A percentile compares a stretch with the other conserved stretches of the same genome.
Evolutionary conservation across 2,113 vertebrate genomes (phyloP).

Genomic region (Psephotus haematonotus): DNA sequence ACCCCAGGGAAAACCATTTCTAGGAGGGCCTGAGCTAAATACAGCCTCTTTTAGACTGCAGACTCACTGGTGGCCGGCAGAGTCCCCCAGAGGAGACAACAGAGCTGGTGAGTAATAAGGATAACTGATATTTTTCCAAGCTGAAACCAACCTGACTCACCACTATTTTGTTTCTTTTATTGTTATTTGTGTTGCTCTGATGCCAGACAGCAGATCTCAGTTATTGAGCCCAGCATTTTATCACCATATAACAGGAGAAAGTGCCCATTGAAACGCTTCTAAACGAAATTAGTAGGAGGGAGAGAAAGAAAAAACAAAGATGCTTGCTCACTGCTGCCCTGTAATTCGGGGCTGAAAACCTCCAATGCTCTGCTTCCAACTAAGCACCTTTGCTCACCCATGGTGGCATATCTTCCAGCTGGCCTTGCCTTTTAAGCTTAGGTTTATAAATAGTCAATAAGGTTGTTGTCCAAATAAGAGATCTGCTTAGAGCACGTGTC

Average conservation of each 20-base stretch:
- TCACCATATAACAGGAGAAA: conserved; percentile 38
- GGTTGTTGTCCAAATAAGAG: conserved; percentile 1
- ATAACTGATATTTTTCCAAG: conserved; percentile 28
- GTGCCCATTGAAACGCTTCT: conserved; percentile 16
- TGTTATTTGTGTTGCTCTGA: conserved; percentile 41
- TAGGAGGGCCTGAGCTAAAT: neutral
- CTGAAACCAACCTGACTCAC: conserved; percentile 40
- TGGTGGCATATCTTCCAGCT: neutral
- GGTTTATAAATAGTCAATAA: neutral
- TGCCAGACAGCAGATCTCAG: conserved; percentile 35
- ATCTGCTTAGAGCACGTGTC: neutral
- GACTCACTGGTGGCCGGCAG: neutral
- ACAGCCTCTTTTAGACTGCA: neutral
- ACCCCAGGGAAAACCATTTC: neutral
- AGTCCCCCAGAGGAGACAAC: neutral
- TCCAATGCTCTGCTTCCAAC: neutral
- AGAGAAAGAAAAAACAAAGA: neutral
- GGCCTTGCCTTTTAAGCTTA: neutral
- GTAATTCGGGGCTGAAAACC: neutral
- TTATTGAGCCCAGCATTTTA: conserved; percentile 12
- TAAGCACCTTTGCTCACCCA: neutral
- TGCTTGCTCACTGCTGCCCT: neutral
- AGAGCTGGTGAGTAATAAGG: conserved; percentile 25
- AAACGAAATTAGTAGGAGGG: neutral
- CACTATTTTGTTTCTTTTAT: conserved; percentile 40